These are phyloP conservation scores for Ornithoptera priamus DNA, from an alignment of 2,888 invertebrate genomes.

Conservation along the genomic window DNA sequence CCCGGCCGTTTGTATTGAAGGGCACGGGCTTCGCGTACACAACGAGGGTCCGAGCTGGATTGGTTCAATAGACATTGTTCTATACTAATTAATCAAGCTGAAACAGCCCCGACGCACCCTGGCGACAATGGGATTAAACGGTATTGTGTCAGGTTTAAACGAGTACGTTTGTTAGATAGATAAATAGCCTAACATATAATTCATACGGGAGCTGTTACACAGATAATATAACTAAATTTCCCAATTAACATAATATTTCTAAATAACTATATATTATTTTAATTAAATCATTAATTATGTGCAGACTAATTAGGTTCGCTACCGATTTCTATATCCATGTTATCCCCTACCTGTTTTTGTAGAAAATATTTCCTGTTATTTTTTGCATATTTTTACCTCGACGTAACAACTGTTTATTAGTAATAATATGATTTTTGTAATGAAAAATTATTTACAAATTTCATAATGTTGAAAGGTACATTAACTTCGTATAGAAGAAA, in stretches of 20 bases:
- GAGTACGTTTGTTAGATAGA: conserved; percentile 34
- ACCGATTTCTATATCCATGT: too few relatives aligned
- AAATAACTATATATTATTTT: too few relatives aligned
- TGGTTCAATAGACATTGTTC: conserved; percentile 41
- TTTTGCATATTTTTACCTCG: too few relatives aligned
- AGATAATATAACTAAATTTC: conserved; percentile 13
- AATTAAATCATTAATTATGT: too few relatives aligned
- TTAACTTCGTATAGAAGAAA: too few relatives aligned
- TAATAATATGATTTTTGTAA: too few relatives aligned
- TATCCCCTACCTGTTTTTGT: too few relatives aligned
- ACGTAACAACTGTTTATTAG: too few relatives aligned
- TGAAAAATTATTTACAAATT: too few relatives aligned
- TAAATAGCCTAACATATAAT: conserved; percentile 34
- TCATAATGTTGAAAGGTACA: too few relatives aligned
- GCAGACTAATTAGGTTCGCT: too few relatives aligned
- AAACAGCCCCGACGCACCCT: conserved; percentile 46
- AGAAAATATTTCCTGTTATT: too few relatives aligned
- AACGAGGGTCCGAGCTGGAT: background rate
- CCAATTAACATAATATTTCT: background rate
- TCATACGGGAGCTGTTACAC: conserved; percentile 25
- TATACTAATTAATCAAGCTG: conserved; percentile 68
- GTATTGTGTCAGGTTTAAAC: conserved; percentile 63
- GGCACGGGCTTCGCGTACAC: background rate
- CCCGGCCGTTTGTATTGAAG: conserved; percentile 23
- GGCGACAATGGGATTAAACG: conserved; percentile 61